Evolutionary conservation across 2,113 vertebrate species (phyloP).

Genomic region (Martes martes): DNA sequence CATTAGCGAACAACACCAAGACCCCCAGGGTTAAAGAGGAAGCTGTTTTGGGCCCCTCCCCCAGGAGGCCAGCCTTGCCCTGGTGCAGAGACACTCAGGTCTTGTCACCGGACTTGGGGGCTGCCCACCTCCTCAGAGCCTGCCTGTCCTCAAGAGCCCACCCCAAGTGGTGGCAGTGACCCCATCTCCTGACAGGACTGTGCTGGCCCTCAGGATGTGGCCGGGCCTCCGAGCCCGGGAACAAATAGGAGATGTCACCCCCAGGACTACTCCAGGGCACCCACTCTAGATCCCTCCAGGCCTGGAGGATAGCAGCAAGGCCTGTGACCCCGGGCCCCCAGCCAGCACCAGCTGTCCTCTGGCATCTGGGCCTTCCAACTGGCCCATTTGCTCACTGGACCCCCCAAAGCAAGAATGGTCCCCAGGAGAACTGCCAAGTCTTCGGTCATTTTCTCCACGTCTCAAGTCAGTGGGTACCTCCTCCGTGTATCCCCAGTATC

Average conservation of each 20-base stretch:
- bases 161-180: not conserved
- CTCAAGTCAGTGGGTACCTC: not conserved
- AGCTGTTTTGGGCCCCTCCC: not conserved
- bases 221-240: not conserved
- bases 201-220: not conserved
- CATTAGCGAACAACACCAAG: not conserved
- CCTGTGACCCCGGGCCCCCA: rapidly evolving
- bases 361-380: not conserved
- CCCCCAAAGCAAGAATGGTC: not conserved
- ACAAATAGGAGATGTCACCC: not conserved
- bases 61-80: not conserved
- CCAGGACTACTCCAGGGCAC: not conserved
- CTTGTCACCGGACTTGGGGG: not conserved
- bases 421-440: not conserved
- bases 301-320: not conserved
- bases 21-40: not conserved
- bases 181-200: not conserved
- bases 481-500: rapidly evolving
- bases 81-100: too few species aligned
- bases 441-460: not conserved
- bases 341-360: not conserved
- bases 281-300: rapidly evolving
- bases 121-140: not conserved
- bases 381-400: not conserved
- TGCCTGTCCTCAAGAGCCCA: not conserved